Evolutionary conservation across 2,888 invertebrate genomes (phyloP), one percentile per base, ranked within the genome.

Genomic region (Rambutsinella grinnellia): DNA sequence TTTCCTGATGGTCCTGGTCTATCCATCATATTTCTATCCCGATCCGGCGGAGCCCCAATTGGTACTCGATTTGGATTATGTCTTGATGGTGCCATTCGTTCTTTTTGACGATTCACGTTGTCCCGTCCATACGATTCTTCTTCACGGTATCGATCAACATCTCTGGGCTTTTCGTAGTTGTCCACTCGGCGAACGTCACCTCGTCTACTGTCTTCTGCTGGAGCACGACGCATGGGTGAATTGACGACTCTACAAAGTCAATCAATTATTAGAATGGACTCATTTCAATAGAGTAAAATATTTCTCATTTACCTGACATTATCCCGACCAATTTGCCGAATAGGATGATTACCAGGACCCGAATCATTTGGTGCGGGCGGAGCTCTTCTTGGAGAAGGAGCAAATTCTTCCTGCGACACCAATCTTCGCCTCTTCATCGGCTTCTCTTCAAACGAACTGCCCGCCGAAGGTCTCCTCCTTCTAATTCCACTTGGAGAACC

Each of bases 51-150:
- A 17, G 21, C 53, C 6, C 5, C 44, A 36, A 54, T 71, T 13
- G 66, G 70, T n/a, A 57, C 27, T 47, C 76, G 56, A 8, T 51
- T 44, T 13, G 58, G 61, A 10, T 28, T 47, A n/a, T 61, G 24
- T 58, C 83, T 69, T 1, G 78, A 70, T 13, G 83, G 83, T 27
- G 83, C 83, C 53, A 81, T 63, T 19, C 82, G 78, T 8, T 83
- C 83, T 36, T 81, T 70, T 21, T 77, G 79, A 17, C 79, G 68
- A 47, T 70, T 68, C 15, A 63, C 21, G 15, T 47, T 53, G 10
- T 72, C 61, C n/a, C 70, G 58, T 49, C 56, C 36, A 54, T 15
- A 74, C 8, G 68, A n/a, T 27, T 46, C 47, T 19, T 77, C 69
- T 47, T 79, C 79, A 0, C 78, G 74, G 61, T 69, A 76, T n/a